Evolutionary conservation across 2,797 vertebrate species (phyloP).

Genomic region (Aplochiton taeniatus): DNA sequence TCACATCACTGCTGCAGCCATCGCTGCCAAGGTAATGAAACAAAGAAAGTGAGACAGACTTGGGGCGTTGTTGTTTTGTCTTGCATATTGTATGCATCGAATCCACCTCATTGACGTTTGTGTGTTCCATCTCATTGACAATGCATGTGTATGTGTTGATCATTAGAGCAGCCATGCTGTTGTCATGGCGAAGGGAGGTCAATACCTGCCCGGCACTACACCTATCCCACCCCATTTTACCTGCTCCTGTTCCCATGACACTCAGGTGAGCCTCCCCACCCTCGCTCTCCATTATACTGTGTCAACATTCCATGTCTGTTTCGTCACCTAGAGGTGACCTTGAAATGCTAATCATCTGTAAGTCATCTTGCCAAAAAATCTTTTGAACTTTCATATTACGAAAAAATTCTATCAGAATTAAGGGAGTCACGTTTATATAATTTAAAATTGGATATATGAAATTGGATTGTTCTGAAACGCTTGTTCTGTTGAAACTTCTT

Average conservation of each 20-base stretch:
- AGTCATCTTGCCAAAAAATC: no score
- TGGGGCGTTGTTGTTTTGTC: no score
- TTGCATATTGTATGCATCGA: background rate
- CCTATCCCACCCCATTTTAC: constrained; percentile 81
- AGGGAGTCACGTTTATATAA: no score
- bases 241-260: constrained; percentile 76
- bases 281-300: background rate
- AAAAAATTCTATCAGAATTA: no score
- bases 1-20: constrained; percentile 93
- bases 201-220: constrained; percentile 62
- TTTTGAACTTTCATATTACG: no score
- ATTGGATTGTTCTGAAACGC: no score
- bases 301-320: background rate
- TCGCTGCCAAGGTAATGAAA: constrained; percentile 89
- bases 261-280: constrained; percentile 83
- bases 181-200: constrained; percentile 76
- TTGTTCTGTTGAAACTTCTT: no score
- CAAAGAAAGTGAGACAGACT: background rate
- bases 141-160: constrained; percentile 1
- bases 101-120: background rate
- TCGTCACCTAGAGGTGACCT: no score
- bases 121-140: background rate
- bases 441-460: no score
- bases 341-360: no score
- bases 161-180: constrained; percentile 55